A percentile compares a stretch with the other conserved stretches of the same genome.
phyloP scores from a whole-genome alignment of 2,113 vertebrate genomes.

The Parus major region DNA sequence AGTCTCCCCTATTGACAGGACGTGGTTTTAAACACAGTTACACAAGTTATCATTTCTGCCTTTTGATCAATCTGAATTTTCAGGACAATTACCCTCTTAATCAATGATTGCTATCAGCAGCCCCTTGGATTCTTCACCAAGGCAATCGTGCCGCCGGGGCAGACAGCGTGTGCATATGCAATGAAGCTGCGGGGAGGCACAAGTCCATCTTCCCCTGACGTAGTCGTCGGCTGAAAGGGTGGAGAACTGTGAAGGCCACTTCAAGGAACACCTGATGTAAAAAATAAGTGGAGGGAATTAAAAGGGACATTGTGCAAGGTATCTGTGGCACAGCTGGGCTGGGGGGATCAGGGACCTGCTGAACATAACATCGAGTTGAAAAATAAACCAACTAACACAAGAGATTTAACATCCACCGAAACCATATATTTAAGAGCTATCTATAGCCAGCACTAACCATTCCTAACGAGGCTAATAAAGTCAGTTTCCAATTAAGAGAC shows the following conservation, averaged over 20 bases:
- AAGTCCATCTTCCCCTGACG: conserved; percentile 70
- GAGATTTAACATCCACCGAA: conserved; percentile 40
- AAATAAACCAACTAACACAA: conserved; percentile 45
- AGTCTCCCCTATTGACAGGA: conserved; percentile 77
- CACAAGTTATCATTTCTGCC: conserved; percentile 84
- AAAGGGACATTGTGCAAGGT: neutral
- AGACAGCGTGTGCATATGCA: conserved; percentile 76
- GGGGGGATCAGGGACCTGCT: neutral
- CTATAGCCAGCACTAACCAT: conserved; percentile 46
- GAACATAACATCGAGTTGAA: neutral
- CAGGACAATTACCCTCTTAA: conserved; percentile 85
- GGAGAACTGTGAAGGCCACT: conserved; percentile 81
- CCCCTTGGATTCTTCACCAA: conserved; percentile 75
- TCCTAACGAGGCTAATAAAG: conserved; percentile 70
- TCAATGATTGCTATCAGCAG: conserved; percentile 84
- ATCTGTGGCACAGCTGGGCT: neutral
- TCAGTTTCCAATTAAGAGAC: conserved; percentile 66
- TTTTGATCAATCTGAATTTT: conserved; percentile 85
- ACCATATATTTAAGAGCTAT: conserved; percentile 49
- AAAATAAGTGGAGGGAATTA: conserved; percentile 32
- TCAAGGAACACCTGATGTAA: conserved; percentile 73
- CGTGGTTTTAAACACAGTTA: conserved; percentile 81
- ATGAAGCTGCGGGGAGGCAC: conserved; percentile 74
- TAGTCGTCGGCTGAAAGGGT: conserved; percentile 59
- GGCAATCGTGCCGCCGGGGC: conserved; percentile 74